Percentiles rank a stretch among this genome's conserved stretches.
These are phyloP conservation scores for Elaeidobius kamerunicus DNA, from an alignment of 2,888 invertebrate genomes.

Conservation along the genomic window DNA sequence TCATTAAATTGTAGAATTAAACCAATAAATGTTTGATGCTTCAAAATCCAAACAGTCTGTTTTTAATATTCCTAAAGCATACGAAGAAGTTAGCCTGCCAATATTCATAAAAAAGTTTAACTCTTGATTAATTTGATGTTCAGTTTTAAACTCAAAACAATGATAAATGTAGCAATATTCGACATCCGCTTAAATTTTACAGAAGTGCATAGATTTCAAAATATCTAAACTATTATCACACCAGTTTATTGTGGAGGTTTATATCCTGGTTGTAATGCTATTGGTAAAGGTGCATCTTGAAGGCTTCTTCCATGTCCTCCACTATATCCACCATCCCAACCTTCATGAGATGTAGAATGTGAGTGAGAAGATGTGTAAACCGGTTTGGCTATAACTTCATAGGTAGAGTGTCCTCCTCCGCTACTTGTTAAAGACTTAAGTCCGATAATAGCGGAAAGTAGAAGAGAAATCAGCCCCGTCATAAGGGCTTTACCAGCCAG, in stretches of 20 bases:
- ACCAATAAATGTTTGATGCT: no score
- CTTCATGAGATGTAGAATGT: constrained; percentile 27
- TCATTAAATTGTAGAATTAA: no score
- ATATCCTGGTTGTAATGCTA: constrained; percentile 24
- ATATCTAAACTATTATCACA: constrained; percentile 6
- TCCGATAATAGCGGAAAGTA: constrained; percentile 66
- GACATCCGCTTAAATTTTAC: no score
- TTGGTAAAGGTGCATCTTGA: constrained; percentile 20
- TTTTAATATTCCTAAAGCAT: no score
- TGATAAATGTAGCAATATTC: no score
- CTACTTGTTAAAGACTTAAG: constrained; percentile 43
- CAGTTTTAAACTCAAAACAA: no score
- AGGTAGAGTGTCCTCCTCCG: constrained; percentile 64
- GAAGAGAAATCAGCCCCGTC: constrained; percentile 72
- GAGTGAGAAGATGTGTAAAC: constrained; percentile 19
- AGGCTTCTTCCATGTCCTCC: constrained; percentile 25
- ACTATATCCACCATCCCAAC: constrained; percentile 25
- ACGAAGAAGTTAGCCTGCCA: no score
- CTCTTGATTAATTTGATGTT: no score
- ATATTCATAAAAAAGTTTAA: no score
- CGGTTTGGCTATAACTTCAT: constrained; percentile 69
- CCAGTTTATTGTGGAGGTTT: constrained; percentile 14
- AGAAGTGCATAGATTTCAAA: constrained; percentile 1
- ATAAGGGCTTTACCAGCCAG: constrained; percentile 76
- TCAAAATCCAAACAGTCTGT: no score